These are phyloP conservation scores for Coptodon rendalli DNA, from an alignment of 2,113 vertebrate species.

Conservation along the genomic window DNA sequence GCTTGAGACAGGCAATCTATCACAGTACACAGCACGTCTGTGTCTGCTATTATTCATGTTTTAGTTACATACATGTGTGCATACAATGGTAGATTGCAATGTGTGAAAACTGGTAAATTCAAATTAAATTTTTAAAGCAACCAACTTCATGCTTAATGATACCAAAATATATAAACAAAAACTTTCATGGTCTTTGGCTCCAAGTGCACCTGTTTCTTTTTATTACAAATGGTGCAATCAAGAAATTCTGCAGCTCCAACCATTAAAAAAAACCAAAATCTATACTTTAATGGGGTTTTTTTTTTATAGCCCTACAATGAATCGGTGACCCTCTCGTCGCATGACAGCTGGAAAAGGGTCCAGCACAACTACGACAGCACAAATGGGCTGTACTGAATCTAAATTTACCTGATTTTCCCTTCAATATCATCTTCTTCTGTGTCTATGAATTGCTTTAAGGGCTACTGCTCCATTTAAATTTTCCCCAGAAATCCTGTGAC, in stretches of 20 bases:
- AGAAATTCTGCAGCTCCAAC: background rate
- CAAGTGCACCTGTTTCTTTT: background rate
- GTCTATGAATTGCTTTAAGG: background rate
- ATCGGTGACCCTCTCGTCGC: fast-evolving
- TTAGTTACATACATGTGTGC: background rate
- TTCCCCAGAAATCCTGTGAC: background rate
- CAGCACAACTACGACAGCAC: background rate
- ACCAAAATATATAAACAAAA: background rate
- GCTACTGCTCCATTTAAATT: background rate
- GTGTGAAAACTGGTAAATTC: background rate
- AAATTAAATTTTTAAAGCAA: background rate
- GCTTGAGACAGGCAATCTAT: background rate
- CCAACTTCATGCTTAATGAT: background rate
- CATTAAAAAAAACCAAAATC: background rate
- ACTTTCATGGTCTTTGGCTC: background rate
- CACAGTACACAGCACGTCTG: background rate
- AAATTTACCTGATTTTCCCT: background rate
- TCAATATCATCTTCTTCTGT: background rate
- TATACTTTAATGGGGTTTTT: fast-evolving
- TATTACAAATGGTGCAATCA: background rate
- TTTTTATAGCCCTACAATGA: background rate
- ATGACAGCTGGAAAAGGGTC: background rate
- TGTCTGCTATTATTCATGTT: background rate
- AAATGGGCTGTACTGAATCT: background rate
- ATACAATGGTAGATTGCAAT: background rate